Evolutionary conservation across 2,113 vertebrate genomes (phyloP), one percentile per base, ranked within the genome.

Genomic region (Gambusia affinis): DNA sequence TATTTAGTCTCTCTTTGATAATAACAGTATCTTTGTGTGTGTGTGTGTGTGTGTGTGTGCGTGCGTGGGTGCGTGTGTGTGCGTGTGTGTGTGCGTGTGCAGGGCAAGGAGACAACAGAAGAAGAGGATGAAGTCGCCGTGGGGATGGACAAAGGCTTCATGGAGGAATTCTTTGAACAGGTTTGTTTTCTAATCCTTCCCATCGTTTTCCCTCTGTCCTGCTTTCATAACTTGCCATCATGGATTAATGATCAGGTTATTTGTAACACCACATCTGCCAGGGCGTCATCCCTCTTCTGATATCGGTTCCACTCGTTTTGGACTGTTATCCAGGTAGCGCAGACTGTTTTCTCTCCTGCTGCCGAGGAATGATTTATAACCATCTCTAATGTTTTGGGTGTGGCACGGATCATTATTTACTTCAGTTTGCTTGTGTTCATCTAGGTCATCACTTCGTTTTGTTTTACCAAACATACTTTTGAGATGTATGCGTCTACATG

Each of bases 101-200:
- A 97, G 96, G 96, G 95, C 0, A 96, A 97, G 93, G 96, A 96
- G 89, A 95, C 93, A 0, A 81, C 93, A 0, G 93, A 93, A 78
- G 96, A 97, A 44, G 96, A 97, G 91, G 96, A 97, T 75, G 96
- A 97, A 71, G 96, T 96, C 22, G 93, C 95, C 27, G 95, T 97
- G 8, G 94, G 95, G 1, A 93, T 97, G 93, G 96, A 97, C 4
- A 96, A 97, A 82, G 96, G 96, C 79, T 98, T 97, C 60, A 97
- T 98, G 97, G 96, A 98, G 5, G 96, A 97, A 87, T 98, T 98
- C 95, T 98, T 98, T 69, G 96, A 98, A 70, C 96, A 98, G 96
- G 97, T 98, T 85, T 66, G 85, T 76, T 67, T n/a, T 17, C 33
- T 67, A 5, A 37, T 19, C 22, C 17, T 17, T 61, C 60, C 67